Base-by-base conservation (phyloP, 2,113 vertebrate species). In the Prochilodus magdalenae region DNA sequence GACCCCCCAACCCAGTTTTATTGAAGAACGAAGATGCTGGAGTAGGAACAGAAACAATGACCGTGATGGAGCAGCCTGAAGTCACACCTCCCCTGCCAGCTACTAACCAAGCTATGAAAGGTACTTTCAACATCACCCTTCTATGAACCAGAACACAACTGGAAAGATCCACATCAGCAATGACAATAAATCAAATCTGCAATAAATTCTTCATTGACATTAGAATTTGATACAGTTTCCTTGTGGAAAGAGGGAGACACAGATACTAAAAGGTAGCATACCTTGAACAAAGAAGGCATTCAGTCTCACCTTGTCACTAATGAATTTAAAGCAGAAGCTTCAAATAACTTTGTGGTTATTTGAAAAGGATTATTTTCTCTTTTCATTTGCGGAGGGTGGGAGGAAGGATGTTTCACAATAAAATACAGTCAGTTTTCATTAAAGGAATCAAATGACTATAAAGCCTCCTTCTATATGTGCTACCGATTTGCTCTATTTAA, bases 21-120 rank as follows among this genome's bases (percentile, higher is more conserved):
- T 69, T 81, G 5, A 29, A 77, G 62, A 81, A 18, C 0, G 84
- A 90, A 40, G 69, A 82, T 8, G 74, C 88, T 70, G 84, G 87
- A 76, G 73, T 83, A 86, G 73, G 86, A 65, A 20, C 74, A 82
- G 92, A 91, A 77, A 84, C 85, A 0, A 82, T 90, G 78, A 91
- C 88, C 90, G 91, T 91, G 88, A 87, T 89, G 13, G 90, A 92
- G 84, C 93, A 90, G 83, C 84, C 91, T 63, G 91, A 94, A 83
- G 78, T 88, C 71, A 79, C 84, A 12, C 79, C 88, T 53, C 84
- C 90, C 84, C 89, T 88, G 36, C 87, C 88, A 8, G 81, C 88
- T 36, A 79, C 90, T 49, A 94, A 94, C 90, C 93, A 93, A 86
- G 92, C 90, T 16, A 95, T 95, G 92, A 95, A 95, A 93, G 94